phyloP scores from a whole-genome alignment of 2,113 vertebrate genomes.

The Columba livia region DNA sequence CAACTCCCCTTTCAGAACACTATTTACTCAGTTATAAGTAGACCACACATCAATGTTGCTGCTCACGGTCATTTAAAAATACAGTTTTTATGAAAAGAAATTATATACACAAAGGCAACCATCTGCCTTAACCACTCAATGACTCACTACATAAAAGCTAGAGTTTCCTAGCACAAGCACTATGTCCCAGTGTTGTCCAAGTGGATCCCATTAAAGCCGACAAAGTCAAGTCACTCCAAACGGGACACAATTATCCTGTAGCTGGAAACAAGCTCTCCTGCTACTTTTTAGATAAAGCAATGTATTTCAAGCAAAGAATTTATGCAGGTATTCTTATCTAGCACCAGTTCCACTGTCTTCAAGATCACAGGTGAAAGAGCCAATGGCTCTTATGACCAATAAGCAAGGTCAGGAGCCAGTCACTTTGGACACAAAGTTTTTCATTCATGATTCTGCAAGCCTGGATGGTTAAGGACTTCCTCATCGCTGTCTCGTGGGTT shows the following conservation, averaged over 20 bases:
- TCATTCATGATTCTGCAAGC: background rate
- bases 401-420: background rate
- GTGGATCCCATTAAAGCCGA: background rate
- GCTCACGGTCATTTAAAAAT: background rate
- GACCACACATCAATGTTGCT: background rate
- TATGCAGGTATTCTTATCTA: background rate
- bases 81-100: background rate
- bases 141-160: background rate
- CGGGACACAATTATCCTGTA: background rate
- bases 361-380: background rate
- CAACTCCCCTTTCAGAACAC: background rate
- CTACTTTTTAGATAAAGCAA: background rate
- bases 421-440: background rate
- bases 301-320: background rate
- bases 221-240: background rate
- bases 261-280: background rate
- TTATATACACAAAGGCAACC: background rate
- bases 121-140: background rate
- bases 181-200: background rate
- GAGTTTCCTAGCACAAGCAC: background rate
- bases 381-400: accelerated
- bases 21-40: background rate
- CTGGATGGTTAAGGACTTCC: background rate
- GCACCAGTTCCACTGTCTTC: background rate
- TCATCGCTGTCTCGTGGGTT: background rate